Evolutionary conservation across 2,888 invertebrate genomes (phyloP).

Genomic region (Polymixis flavicincta): DNA sequence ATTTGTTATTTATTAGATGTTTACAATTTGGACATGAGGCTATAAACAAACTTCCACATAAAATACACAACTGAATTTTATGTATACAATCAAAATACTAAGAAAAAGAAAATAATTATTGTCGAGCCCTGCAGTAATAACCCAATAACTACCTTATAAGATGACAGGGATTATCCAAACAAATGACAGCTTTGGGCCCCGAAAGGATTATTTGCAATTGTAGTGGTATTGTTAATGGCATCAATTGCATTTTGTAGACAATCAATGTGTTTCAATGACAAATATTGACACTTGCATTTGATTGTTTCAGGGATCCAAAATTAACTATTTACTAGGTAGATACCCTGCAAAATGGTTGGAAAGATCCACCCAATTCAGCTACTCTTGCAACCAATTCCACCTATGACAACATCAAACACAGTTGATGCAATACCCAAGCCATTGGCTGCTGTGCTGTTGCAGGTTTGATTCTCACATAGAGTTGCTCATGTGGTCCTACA

Average conservation of each 20-base stretch:
- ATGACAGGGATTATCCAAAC: background rate
- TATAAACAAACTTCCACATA: background rate
- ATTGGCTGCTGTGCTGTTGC: background rate
- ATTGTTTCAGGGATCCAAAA: too few relatives aligned
- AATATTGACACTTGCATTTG: too few relatives aligned
- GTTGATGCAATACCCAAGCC: background rate
- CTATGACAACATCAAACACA: background rate
- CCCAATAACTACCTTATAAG: background rate
- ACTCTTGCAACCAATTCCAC: background rate
- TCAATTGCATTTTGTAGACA: too few relatives aligned
- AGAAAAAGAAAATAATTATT: conserved; percentile 24
- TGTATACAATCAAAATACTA: background rate
- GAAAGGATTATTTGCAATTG: too few relatives aligned
- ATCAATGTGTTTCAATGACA: too few relatives aligned
- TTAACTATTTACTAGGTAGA: too few relatives aligned
- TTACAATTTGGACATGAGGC: conserved; percentile 20
- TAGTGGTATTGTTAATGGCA: too few relatives aligned
- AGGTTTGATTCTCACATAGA: background rate
- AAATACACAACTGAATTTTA: conserved; percentile 4
- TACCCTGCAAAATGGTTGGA: background rate
- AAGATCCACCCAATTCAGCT: background rate
- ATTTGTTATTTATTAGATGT: conserved; percentile 14
- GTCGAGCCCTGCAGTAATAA: conserved; percentile 27
- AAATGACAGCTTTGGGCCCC: background rate
- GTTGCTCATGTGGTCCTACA: background rate